Evolutionary conservation across 2,797 vertebrate genomes (phyloP), one percentile per base, ranked within the genome.

Genomic region (Catostomus latipinnis): DNA sequence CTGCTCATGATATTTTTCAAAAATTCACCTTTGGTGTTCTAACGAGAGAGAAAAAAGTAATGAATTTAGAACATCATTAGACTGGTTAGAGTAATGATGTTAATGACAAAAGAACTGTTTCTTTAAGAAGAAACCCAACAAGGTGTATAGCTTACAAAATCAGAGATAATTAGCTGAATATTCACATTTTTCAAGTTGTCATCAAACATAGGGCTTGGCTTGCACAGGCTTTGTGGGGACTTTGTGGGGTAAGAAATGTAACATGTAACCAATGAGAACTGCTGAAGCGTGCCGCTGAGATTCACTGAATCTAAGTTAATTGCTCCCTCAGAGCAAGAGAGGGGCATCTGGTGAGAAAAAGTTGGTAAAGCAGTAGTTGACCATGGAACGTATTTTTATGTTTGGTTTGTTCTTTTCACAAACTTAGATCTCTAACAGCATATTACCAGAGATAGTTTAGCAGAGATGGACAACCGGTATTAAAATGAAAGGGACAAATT

Each of bases 211-310:
- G 50, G 22, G 50, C 22, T 73, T 83, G 22, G 50, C 22, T 73
- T 83, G 83, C 45, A 58, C 49, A 65, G 13, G 56, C 50, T 70
- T 83, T 76, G 58, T 61, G 66, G 50, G 76, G 73, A 73, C 72
- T 81, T 49, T 56, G 34, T 34, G 56, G 53, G 56, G 76, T 67
- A 58, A 18, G 34, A 81, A 71, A 57, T 52, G 81, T 80, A 48
- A 68, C 75, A 63, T 71, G 60, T 69, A 77, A 78, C 67, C 48
- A 69, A 11, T 71, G 74, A 74, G 14, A 63, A 48, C 12, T 52
- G 14, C 70, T 68, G 8, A 65, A n/a, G 61, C 43, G 45, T 57
- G 54, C 76, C 63, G 4, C 43, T 6, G 69, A 77, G 63, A 68
- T 46, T 67, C 52, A 9, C 63, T 6, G 62, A 62, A 61, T 67